Percentiles rank a stretch among this genome's conserved stretches.
Evolutionary conservation across 1,140 invertebrate species (phyloP).

Genomic region (Megalonaias nervosa): DNA sequence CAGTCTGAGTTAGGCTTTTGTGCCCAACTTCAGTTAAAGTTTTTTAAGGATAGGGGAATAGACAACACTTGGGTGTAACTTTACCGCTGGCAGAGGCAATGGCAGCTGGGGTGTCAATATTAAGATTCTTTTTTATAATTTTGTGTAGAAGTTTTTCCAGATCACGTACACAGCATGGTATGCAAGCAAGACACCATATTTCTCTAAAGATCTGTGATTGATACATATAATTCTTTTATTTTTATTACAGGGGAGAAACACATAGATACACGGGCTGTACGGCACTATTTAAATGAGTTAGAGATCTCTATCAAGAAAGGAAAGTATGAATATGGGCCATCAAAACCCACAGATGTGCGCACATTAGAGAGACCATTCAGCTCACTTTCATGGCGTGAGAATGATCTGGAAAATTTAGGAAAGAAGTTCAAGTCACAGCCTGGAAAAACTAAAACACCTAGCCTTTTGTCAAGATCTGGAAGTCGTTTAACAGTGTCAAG

Average conservation of each 20-base stretch:
- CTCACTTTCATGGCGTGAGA: conserved; percentile 50
- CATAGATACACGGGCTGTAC: conserved; percentile 44
- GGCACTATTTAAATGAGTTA: conserved; percentile 47
- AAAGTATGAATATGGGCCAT: conserved; percentile 53
- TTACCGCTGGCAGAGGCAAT: too few relatives aligned
- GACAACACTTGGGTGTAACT: too few relatives aligned
- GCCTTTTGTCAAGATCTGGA: conserved; percentile 26
- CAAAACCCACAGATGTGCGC: conserved; percentile 39
- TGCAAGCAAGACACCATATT: too few relatives aligned
- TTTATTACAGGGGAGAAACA: conserved; percentile 52
- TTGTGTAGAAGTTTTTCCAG: too few relatives aligned
- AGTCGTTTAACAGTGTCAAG: conserved; percentile 25
- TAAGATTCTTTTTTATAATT: too few relatives aligned
- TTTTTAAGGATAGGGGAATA: too few relatives aligned
- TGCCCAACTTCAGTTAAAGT: too few relatives aligned
- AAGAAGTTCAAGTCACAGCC: conserved; percentile 24
- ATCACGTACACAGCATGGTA: too few relatives aligned
- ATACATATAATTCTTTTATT: conserved; percentile 11
- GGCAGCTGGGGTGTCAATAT: too few relatives aligned
- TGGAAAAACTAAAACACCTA: conserved; percentile 21
- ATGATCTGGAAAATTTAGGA: conserved; percentile 48
- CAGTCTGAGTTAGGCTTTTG: too few relatives aligned
- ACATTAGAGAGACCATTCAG: conserved; percentile 50
- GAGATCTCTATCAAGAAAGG: conserved; percentile 51
- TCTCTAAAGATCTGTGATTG: not conserved